Evolutionary conservation across 2,113 vertebrate species (phyloP), one percentile per base, ranked within the genome.

Genomic region (Burhinus bistriatus): DNA sequence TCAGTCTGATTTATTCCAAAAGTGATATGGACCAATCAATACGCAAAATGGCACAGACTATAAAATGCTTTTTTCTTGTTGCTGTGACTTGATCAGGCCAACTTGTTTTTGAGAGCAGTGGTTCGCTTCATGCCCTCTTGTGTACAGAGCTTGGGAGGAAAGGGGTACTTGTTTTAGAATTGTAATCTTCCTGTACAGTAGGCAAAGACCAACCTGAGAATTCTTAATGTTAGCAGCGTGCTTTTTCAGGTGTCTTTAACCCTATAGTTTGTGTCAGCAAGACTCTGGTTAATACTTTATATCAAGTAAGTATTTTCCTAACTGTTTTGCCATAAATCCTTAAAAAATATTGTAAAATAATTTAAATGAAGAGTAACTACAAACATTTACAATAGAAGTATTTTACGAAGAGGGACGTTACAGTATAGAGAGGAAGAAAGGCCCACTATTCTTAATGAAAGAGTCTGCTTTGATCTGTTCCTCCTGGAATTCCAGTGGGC

Each of bases 391-490:
- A 29, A 49, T 8, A 76, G 26, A 58, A 21, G 22, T 44, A 9
- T 55, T 86, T 83, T 51, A 23, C 9, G 52, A 49, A 32, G 30
- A 87, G 79, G 47, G 45, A 73, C 55, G 68, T 47, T 66, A 23
- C 7, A 34, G 68, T 20, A 45, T 5, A 12, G 64, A 25, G 55
- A 58, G 69, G 47, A 66, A 38, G 57, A 62, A 81, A 71, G 40
- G 22, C 40, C 14, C 58, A 2, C 34, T 80, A 75, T 90, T 72
- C 64, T 88, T 40, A 78, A 65, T 64, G 87, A 70, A 73, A 25
- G 49, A 51, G 34, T 20, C 49, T 47, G 44, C 95, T 98, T 96
- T 97, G 95, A 96, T 97, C 73, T 97, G 51, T 66, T 88, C 52
- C 77, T 97, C 71, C 72, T 96, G 88, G 87, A 89, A 92, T 71